Evolutionary conservation across 2,888 invertebrate species (phyloP).

Genomic region (Agrochola lota): DNA sequence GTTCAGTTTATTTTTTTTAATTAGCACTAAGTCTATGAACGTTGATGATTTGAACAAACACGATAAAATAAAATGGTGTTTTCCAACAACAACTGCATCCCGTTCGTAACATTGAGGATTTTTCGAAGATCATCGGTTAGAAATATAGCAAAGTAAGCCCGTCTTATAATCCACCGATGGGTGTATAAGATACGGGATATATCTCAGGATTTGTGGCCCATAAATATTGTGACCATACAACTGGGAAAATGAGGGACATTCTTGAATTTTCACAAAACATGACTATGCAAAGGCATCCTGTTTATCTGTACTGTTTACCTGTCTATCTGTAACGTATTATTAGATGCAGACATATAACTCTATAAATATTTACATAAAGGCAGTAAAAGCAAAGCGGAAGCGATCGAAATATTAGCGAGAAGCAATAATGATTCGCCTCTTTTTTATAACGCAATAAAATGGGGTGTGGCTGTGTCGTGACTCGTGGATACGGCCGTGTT

Average conservation of each 20-base stretch:
- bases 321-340: not conserved
- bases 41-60: not conserved
- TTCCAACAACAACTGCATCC: conserved; percentile 8
- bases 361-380: not conserved
- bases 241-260: conserved; percentile 22
- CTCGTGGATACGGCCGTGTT: too few species aligned
- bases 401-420: not conserved
- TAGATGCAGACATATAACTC: not conserved
- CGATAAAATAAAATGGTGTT: conserved; percentile 8
- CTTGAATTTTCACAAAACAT: not conserved
- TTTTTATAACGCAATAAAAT: not conserved
- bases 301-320: not conserved
- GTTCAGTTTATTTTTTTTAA: too few species aligned
- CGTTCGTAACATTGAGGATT: conserved; percentile 14
- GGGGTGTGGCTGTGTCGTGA: too few species aligned
- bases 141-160: conserved; percentile 55
- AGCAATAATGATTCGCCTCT: not conserved
- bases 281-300: not conserved
- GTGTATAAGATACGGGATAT: conserved; percentile 65
- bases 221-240: conserved; percentile 54
- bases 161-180: conserved; percentile 66
- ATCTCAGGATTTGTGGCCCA: conserved; percentile 69
- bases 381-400: not conserved
- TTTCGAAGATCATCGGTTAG: conserved; percentile 52
- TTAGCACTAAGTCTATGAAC: too few species aligned